A percentile compares a stretch with the other conserved stretches of the same genome.
Conservation (phyloP, 2,888 invertebrate genomes). For the Tolmerus cingulatus region DNA sequence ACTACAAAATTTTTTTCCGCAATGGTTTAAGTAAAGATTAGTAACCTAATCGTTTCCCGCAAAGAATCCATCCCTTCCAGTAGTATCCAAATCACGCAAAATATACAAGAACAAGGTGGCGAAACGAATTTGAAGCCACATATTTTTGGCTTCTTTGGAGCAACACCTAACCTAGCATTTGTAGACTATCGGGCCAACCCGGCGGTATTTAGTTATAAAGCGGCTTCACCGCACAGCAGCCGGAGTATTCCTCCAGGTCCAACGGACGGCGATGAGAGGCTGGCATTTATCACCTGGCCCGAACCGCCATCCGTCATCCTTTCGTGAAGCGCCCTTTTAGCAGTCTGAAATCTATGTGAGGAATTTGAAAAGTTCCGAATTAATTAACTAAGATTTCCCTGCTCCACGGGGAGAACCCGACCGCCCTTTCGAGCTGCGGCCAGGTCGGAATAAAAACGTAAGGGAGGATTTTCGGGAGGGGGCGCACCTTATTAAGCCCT, state of each 20-base stretch:
- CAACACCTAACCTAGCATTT: background rate
- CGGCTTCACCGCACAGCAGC: background rate
- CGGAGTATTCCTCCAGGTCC: background rate
- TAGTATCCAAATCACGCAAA: background rate
- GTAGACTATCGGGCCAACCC: background rate
- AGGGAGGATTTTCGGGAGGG: background rate
- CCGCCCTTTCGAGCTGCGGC: background rate
- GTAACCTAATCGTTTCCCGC: background rate
- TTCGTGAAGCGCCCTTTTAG: slow-evolving; percentile 4
- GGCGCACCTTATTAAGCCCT: slow-evolving; percentile 26
- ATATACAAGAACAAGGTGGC: background rate
- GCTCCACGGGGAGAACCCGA: background rate
- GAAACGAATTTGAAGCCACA: background rate
- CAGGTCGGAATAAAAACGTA: background rate
- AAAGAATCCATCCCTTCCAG: background rate
- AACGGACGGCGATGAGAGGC: background rate
- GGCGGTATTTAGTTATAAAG: background rate
- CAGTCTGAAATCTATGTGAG: slow-evolving; percentile 4
- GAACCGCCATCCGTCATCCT: background rate
- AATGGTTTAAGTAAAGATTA: too few relatives aligned
- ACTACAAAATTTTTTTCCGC: too few relatives aligned
- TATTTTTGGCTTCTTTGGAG: background rate
- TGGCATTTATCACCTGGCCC: background rate
- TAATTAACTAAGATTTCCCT: slow-evolving; percentile 38
- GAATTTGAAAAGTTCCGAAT: slow-evolving; percentile 27